Conservation (phyloP, 1,140 invertebrate species). For the Drosophila mayri region DNA sequence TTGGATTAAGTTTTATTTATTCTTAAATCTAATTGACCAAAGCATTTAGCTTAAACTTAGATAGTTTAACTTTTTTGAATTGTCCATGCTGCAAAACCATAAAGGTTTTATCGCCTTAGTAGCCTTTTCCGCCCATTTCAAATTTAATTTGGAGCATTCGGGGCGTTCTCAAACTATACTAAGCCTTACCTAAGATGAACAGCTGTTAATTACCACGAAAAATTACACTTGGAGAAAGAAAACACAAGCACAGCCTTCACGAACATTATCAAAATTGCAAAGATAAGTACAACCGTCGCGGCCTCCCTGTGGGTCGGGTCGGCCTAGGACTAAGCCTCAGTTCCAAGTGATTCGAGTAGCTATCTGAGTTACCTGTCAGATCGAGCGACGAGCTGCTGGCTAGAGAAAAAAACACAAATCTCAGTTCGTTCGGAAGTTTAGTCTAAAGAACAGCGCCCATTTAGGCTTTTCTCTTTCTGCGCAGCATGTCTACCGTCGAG, state of each 20-base stretch:
- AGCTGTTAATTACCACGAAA: not conserved
- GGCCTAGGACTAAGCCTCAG: not conserved
- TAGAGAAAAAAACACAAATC: not conserved
- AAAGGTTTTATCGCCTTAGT: not conserved
- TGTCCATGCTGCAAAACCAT: not conserved
- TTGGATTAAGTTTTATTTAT: not conserved
- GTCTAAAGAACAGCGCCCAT: not conserved
- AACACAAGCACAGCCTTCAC: not conserved
- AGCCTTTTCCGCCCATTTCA: not conserved
- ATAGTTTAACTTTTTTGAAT: too few species aligned
- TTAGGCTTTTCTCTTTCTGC: not conserved
- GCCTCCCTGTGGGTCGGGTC: not conserved
- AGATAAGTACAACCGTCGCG: not conserved
- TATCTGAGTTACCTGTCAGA: slow-evolving; percentile 28
- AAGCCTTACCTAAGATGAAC: not conserved
- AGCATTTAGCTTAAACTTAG: not conserved
- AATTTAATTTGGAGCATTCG: slow-evolving; percentile 6
- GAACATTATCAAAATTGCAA: slow-evolving; percentile 6
- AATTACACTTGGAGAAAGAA: not conserved
- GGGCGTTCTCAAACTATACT: not conserved
- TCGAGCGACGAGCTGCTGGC: not conserved
- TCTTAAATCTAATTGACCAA: not conserved
- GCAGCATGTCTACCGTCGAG: slow-evolving; percentile 21
- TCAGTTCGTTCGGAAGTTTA: not conserved
- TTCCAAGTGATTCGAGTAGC: slow-evolving; percentile 3